A percentile compares a stretch with the other conserved stretches of the same genome.
phyloP scores from a whole-genome alignment of 2,113 vertebrate genomes.

The Hydrochoerus hydrochaeris region DNA sequence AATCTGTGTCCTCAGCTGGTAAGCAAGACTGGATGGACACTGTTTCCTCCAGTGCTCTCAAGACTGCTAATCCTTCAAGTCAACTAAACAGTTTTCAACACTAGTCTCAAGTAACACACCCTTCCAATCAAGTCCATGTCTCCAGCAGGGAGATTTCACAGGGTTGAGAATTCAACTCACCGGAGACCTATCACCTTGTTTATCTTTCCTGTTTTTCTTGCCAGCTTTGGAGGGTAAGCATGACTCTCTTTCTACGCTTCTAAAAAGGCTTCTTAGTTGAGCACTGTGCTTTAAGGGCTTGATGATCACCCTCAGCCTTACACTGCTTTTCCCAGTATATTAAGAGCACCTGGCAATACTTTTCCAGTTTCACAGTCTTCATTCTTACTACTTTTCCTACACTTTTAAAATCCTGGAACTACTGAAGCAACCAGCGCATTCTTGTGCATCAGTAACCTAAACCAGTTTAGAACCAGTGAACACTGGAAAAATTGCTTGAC shows the following conservation, averaged over 20 bases:
- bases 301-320: not conserved
- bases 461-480: not conserved
- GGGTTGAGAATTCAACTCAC: not conserved
- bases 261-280: not conserved
- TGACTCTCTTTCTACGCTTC: not conserved
- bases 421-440: not conserved
- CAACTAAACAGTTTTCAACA: not conserved
- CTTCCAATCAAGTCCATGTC: not conserved
- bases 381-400: constrained; percentile 23
- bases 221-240: not conserved
- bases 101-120: fast-evolving
- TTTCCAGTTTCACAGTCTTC: constrained; percentile 32
- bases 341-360: not conserved
- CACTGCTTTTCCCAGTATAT: not conserved
- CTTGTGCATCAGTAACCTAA: not conserved
- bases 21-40: not conserved
- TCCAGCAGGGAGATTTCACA: not conserved
- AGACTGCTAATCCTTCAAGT: not conserved
- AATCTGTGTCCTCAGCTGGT: not conserved
- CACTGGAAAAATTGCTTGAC: not conserved
- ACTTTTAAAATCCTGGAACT: not conserved
- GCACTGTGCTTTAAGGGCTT: not conserved
- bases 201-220: not conserved
- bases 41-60: not conserved
- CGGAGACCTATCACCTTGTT: not conserved